Conservation (phyloP, 2,113 vertebrate genomes). For the Neolamprologus longior region DNA sequence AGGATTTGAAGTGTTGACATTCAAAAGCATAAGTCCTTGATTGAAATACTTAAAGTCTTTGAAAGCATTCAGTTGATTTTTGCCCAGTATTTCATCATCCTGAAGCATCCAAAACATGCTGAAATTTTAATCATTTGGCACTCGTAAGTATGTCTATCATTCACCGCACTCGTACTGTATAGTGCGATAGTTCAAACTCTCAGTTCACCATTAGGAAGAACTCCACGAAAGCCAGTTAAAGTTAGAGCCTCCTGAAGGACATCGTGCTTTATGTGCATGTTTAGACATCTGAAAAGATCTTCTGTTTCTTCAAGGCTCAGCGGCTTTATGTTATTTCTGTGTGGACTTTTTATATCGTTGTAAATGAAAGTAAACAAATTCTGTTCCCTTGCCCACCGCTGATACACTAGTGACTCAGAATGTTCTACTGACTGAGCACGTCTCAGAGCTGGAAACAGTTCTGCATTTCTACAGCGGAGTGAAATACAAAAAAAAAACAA, state of each 20-base stretch:
- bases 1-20: neutral
- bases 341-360: neutral
- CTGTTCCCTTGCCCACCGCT: neutral
- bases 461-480: neutral
- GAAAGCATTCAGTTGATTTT: neutral
- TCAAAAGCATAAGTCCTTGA: neutral
- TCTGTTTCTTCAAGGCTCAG: neutral
- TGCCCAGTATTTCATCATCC: constrained; percentile 29
- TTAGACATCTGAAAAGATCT: neutral
- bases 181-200: neutral
- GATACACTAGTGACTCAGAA: neutral
- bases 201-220: neutral
- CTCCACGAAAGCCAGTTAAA: neutral
- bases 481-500: neutral
- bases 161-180: neutral
- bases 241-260: neutral
- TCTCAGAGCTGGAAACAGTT: neutral
- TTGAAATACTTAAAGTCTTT: neutral
- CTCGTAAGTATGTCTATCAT: neutral
- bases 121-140: neutral
- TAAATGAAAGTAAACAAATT: neutral
- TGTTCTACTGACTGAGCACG: constrained; percentile 15
- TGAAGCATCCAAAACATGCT: neutral
- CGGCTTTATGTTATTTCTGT: neutral
- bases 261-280: neutral